Base-by-base conservation (phyloP, 2,888 invertebrate genomes). In the Notodonta ziczac region DNA sequence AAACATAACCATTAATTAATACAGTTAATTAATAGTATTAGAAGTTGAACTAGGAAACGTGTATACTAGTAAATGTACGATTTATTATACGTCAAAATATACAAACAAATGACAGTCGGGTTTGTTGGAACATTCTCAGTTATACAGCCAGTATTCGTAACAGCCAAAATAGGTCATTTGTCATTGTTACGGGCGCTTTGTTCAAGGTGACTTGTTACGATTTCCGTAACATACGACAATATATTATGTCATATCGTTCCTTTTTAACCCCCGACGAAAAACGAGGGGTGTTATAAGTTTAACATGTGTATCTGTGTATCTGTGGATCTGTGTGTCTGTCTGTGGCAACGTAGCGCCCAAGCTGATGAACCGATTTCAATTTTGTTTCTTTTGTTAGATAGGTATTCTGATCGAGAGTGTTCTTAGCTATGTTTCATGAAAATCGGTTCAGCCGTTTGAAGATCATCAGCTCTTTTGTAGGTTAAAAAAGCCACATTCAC, bases 161-260 rank as follows among this genome's bases (percentile, higher is more conserved):
- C 71, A 64, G 66, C 63, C 69, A 69, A 75, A 77, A 76, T 65
- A 64, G 72, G 73, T 78, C 80, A 84, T 88, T 87, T 84, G 70
- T 88, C 85, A 78, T 60, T 78, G 80, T 81, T 75, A 66, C 73
- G 64, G 65, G 65, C 74, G 81, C 79, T 78, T 80, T 77, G 75
- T 77, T 84, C 82, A 85, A 86, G 84, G 86, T 75, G 68, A 75
- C 68, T 70, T 70, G 66, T 74, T 59, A 46, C 56, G 64, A 80
- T 84, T 85, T 87, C 87, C 87, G 80, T 82, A 72, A 77, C 69
- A 62, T 55, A 70, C 62, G 66, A 70, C 70, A 69, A 83, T 84
- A 81, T 82, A 79, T 82, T 78, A 82, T 77, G 72, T 79, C 72
- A 73, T 61, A 54, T 58, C 68, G 66, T 69, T 65, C 72, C 66